phyloP scores from a whole-genome alignment of 92 coral and sea anemone genomes.

The Porites divaricata region DNA sequence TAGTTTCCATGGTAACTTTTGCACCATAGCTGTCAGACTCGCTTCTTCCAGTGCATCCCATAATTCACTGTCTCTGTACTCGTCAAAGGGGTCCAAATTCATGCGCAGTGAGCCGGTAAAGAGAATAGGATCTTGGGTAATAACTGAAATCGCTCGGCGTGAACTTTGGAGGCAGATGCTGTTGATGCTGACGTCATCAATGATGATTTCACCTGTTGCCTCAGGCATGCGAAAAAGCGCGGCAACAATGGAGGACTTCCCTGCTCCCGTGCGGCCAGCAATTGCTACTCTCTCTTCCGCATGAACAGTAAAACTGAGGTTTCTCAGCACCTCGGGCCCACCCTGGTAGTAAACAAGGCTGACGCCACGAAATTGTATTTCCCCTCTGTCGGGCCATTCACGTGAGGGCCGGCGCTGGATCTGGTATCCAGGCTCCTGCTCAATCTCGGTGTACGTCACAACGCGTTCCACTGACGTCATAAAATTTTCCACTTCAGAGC shows the following conservation, averaged over 20 bases:
- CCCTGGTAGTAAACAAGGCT: constrained; percentile 15
- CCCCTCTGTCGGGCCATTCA: constrained; percentile 8
- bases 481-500: constrained; percentile 1
- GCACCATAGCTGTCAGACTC: constrained; percentile 14
- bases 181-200: constrained; percentile 13
- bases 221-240: constrained; percentile 41
- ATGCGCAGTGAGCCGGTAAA: constrained; percentile 31
- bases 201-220: constrained; percentile 19
- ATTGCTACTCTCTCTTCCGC: constrained; percentile 10
- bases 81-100: constrained; percentile 29
- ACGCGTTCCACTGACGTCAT: constrained; percentile 21
- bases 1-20: constrained; percentile 12
- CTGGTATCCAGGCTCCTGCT: constrained; percentile 13
- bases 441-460: neutral
- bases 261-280: constrained; percentile 43
- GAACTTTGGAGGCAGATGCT: constrained; percentile 12
- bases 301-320: neutral
- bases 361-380: neutral
- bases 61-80: constrained; percentile 22
- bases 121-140: constrained; percentile 29
- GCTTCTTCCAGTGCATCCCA: constrained; percentile 37
- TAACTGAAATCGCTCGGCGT: constrained; percentile 21
- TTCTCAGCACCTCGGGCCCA: neutral
- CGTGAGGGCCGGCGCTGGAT: neutral
- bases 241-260: constrained; percentile 34